Base-by-base conservation (phyloP, 2,113 vertebrate genomes). In the Oryzias celebensis region DNA sequence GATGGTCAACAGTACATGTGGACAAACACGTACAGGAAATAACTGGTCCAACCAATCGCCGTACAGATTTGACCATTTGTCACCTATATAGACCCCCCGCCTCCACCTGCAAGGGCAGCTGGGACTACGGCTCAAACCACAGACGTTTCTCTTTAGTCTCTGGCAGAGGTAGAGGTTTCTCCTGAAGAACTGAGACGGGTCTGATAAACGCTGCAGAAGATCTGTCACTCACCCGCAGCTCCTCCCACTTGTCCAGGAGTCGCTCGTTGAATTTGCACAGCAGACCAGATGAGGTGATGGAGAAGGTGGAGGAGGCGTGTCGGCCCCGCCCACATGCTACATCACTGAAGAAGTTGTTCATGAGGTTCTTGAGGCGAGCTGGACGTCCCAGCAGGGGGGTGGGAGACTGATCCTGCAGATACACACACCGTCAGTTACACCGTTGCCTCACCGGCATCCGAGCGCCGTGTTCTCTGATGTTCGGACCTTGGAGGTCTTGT, bases 231-330 rank as follows among this genome's bases (percentile, higher is more conserved):
- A 98, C 97, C 92, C 95, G 90, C 14, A 99, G 91, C 87, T 99
- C 97, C 76, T 98, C 96, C 97, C 97, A 99, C 77, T 98, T 99
- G 87, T 98, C 96, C 59, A 99, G 92, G 56, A 98, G 93, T 18
- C 97, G 91, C 36, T 97, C 93, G 14, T 95, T 98, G 90, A 99
- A 98, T 91, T 98, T 95, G 46, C 96, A 97, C 53, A 99, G 91
- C 23, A 98, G 91, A 22, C 97, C 97, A 0, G 97, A 98, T 23
- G 95, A 94, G 0, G 97, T 98, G 92, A 99, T 98, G 84, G 96
- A 98, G 91, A 98, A 99, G n/a, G 97, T 98, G 88, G 95, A 96
- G 79, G 92, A 87, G 0, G 95, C 91, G 76, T 95, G 95, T 64
- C 91, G 93, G n/a, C 96, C 96, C 28, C 94, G 93, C 67, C 97